phyloP scores from a whole-genome alignment of 2,888 invertebrate genomes.

The Gari tellinella region DNA sequence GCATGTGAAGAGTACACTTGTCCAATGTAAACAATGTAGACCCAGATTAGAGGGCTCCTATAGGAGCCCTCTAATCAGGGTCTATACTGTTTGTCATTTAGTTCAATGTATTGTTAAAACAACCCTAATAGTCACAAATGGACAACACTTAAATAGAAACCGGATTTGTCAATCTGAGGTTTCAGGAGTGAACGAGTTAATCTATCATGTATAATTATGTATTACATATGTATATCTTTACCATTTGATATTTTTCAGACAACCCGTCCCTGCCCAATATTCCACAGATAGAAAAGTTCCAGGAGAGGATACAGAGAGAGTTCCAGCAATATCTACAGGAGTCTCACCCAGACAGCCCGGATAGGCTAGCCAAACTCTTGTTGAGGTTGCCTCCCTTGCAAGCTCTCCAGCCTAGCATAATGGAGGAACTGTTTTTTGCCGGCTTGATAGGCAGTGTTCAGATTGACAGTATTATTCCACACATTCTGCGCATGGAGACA shows the following conservation, averaged over 20 bases:
- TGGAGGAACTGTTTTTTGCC: constrained; percentile 97
- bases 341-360: constrained; percentile 87
- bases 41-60: too few species aligned
- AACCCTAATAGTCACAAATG: too few species aligned
- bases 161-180: too few species aligned
- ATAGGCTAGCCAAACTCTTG: constrained; percentile 96
- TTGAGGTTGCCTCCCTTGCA: constrained; percentile 84
- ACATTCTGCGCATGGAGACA: constrained; percentile 89
- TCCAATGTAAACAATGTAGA: too few species aligned
- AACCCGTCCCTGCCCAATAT: constrained; percentile 86
- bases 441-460: constrained; percentile 96
- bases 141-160: too few species aligned
- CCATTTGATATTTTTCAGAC: constrained; percentile 83
- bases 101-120: too few species aligned
- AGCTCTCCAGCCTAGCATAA: constrained; percentile 89
- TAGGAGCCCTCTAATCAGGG: too few species aligned
- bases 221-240: too few species aligned
- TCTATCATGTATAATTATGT: too few species aligned
- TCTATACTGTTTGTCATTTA: too few species aligned
- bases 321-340: constrained; percentile 83
- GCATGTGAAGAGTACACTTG: too few species aligned
- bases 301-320: constrained; percentile 88
- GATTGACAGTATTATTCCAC: constrained; percentile 97
- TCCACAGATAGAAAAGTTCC: constrained; percentile 87
- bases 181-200: too few species aligned